Percentiles rank a stretch among this genome's conserved stretches.
phyloP scores from a whole-genome alignment of 2,888 invertebrate genomes.

The Homarus gammarus region DNA sequence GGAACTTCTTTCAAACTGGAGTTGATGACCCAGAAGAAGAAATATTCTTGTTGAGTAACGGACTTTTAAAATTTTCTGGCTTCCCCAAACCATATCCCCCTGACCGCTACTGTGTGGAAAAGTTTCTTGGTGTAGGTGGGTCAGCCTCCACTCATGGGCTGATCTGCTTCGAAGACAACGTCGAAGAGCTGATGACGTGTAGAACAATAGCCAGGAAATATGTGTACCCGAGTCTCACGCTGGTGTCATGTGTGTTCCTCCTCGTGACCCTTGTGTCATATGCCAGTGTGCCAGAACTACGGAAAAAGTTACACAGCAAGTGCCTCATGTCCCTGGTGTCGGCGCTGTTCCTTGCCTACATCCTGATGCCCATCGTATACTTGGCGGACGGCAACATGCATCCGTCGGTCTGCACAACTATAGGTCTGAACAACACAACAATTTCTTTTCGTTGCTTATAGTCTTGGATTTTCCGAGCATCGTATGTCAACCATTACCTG shows the following conservation, averaged over 20 bases:
- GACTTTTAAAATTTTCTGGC: conserved; percentile 82
- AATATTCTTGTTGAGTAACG: conserved; percentile 82
- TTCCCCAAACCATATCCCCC: conserved; percentile 30
- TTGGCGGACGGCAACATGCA: too few relatives aligned
- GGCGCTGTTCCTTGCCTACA: conserved; percentile 67
- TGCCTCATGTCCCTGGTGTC: conserved; percentile 70
- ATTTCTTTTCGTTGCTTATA: too few relatives aligned
- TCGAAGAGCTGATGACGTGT: conserved; percentile 77
- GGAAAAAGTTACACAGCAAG: conserved; percentile 76
- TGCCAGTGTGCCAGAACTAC: conserved; percentile 76
- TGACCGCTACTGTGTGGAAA: conserved; percentile 83
- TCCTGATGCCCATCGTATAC: conserved; percentile 73
- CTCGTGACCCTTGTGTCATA: conserved; percentile 76
- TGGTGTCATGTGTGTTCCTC: conserved; percentile 82
- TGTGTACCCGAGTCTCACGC: conserved; percentile 76
- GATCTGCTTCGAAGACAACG: conserved; percentile 81
- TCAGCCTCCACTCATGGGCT: conserved; percentile 80
- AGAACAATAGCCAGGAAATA: conserved; percentile 43
- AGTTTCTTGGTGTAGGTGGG: conserved; percentile 79
- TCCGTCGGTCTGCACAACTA: too few relatives aligned
- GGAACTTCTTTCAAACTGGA: conserved; percentile 80
- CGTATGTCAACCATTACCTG: too few relatives aligned
- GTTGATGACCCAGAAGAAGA: conserved; percentile 81
- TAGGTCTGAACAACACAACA: too few relatives aligned
- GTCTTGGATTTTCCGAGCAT: too few relatives aligned